Evolutionary conservation across 1,140 invertebrate genomes (phyloP).

Genomic region (Drosophila bocki): DNA sequence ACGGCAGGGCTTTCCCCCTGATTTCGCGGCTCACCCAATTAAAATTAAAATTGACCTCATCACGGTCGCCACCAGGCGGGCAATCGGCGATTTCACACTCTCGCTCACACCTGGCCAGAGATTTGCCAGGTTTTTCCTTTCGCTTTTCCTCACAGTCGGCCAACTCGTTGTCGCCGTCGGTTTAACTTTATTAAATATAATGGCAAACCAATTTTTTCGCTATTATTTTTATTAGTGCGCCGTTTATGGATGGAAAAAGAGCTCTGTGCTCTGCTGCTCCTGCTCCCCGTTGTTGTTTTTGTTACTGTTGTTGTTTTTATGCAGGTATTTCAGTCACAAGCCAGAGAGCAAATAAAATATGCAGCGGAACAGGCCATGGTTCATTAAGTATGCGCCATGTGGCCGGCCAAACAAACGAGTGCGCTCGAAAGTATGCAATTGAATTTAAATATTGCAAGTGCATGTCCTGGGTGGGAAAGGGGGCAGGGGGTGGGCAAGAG

Average conservation of each 20-base stretch:
- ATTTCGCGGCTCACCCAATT: conserved; percentile 29
- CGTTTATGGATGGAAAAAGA: conserved; percentile 40
- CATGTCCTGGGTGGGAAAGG: conserved; percentile 5
- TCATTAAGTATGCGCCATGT: conserved; percentile 81
- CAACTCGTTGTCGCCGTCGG: conserved; percentile 25
- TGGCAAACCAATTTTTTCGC: conserved; percentile 56
- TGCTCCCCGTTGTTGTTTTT: neutral
- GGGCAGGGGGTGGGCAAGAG: no score
- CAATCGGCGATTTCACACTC: conserved; percentile 52
- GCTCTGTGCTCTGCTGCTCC: conserved; percentile 8
- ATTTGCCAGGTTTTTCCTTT: conserved; percentile 35
- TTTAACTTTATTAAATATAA: conserved; percentile 71
- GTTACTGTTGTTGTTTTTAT: conserved; percentile 43
- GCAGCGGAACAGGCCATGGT: conserved; percentile 66
- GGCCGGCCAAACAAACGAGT: conserved; percentile 61
- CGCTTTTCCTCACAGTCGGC: conserved; percentile 13
- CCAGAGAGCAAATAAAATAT: conserved; percentile 68
- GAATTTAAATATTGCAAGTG: conserved; percentile 83
- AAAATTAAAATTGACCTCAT: conserved; percentile 56
- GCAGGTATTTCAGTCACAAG: conserved; percentile 56
- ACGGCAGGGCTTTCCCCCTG: no score
- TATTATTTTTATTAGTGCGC: conserved; percentile 49
- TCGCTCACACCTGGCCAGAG: conserved; percentile 5
- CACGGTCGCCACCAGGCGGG: conserved; percentile 43
- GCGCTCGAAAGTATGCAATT: conserved; percentile 78